phyloP scores from a whole-genome alignment of 2,888 invertebrate species.

The Drosophila flavopinicola region DNA sequence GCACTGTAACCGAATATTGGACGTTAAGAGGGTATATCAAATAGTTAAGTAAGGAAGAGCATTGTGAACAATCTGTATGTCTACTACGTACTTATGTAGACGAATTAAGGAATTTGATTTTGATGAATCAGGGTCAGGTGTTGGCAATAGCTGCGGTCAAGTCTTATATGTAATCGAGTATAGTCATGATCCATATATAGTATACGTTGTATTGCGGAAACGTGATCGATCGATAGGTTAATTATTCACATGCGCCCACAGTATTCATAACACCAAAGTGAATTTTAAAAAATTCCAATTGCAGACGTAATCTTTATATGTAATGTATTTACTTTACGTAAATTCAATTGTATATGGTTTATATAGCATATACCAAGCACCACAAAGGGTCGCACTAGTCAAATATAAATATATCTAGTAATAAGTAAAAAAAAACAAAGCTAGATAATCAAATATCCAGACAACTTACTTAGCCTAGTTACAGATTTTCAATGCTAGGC shows the following conservation, averaged over 20 bases:
- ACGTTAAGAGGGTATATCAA: background rate
- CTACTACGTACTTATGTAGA: constrained; percentile 10
- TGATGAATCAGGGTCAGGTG: constrained; percentile 5
- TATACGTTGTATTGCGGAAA: constrained; percentile 30
- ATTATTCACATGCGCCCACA: constrained; percentile 20
- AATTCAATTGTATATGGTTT: constrained; percentile 41
- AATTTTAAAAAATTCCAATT: constrained; percentile 41
- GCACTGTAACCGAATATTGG: no score
- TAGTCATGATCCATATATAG: constrained; percentile 22
- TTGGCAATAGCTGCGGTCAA: constrained; percentile 26
- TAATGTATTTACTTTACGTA: constrained; percentile 47
- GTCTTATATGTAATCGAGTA: constrained; percentile 21
- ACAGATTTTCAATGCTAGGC: constrained; percentile 36
- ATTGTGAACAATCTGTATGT: constrained; percentile 21
- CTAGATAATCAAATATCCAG: constrained; percentile 59
- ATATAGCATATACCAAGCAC: constrained; percentile 31
- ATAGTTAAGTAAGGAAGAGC: constrained; percentile 2
- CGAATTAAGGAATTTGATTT: constrained; percentile 35
- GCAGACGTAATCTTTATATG: constrained; percentile 33
- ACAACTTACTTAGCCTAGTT: constrained; percentile 70
- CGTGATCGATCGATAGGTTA: constrained; percentile 17
- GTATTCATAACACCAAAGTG: constrained; percentile 72
- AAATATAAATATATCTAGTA: constrained; percentile 29
- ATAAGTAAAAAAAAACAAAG: constrained; percentile 25
- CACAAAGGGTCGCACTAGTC: constrained; percentile 32